Evolutionary conservation across 2,797 vertebrate species (phyloP).

Genomic region (Knipowitschia caucasica): DNA sequence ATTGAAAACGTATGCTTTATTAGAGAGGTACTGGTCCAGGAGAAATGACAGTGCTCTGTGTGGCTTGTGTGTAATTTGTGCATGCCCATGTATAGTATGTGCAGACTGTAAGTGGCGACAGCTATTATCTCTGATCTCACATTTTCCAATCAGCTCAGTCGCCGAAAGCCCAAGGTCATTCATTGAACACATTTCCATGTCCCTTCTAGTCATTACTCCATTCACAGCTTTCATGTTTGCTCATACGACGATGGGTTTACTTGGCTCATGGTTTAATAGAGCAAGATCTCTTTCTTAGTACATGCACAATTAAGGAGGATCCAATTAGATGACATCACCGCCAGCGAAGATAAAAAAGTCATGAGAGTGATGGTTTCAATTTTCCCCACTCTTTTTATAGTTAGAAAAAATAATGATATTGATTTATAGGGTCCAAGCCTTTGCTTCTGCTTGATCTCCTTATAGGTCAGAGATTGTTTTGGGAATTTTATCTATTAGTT

Average conservation of each 20-base stretch:
- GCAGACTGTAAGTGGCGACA: constrained; percentile 46
- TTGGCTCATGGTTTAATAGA: neutral
- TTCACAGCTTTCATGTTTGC: constrained; percentile 6
- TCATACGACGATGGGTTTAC: neutral
- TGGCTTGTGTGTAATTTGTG: constrained; percentile 21
- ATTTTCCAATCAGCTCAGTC: constrained; percentile 66
- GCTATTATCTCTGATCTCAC: constrained; percentile 66
- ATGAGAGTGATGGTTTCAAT: no score
- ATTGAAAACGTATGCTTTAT: constrained; percentile 73
- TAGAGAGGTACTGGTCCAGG: constrained; percentile 55
- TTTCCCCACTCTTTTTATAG: no score
- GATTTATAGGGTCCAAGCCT: no score
- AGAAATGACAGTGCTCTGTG: constrained; percentile 24
- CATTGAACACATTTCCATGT: constrained; percentile 42
- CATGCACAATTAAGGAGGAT: neutral
- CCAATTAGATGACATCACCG: no score
- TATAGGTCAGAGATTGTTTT: no score
- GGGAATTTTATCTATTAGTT: no score
- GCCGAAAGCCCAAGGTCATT: constrained; percentile 65
- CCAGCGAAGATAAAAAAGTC: no score
- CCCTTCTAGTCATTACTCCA: constrained; percentile 26
- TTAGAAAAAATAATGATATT: no score
- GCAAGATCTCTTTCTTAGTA: neutral
- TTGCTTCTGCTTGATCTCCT: no score
- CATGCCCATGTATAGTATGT: constrained; percentile 11